phyloP scores from a whole-genome alignment of 2,888 invertebrate genomes.

The Dryadula phaetusa region DNA sequence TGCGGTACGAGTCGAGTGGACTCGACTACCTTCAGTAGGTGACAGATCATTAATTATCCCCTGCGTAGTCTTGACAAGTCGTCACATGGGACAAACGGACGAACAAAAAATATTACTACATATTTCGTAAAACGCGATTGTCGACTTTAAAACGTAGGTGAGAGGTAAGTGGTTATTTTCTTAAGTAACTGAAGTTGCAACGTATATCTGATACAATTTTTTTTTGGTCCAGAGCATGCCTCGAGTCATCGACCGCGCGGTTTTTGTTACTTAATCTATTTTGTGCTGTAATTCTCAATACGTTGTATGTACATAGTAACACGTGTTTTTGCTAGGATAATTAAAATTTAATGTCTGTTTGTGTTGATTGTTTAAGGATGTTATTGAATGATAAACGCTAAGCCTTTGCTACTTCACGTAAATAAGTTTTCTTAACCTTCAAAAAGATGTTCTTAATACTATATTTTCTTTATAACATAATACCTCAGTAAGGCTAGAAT shows the following conservation, averaged over 20 bases:
- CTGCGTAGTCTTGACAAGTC: constrained; percentile 60
- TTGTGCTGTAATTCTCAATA: constrained; percentile 36
- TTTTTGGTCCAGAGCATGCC: constrained; percentile 45
- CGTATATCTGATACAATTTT: constrained; percentile 41
- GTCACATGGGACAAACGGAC: constrained; percentile 57
- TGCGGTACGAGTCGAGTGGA: constrained; percentile 31
- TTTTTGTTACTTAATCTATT: constrained; percentile 38
- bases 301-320: constrained; percentile 25
- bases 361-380: background rate
- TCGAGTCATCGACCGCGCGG: constrained; percentile 43
- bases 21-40: constrained; percentile 45
- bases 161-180: background rate
- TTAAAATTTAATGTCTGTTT: constrained; percentile 42
- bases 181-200: constrained; percentile 17
- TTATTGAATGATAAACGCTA: background rate
- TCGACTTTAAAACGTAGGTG: constrained; percentile 27
- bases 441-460: too few relatives aligned
- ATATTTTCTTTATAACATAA: too few relatives aligned
- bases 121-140: constrained; percentile 19
- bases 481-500: too few relatives aligned
- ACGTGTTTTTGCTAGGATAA: constrained; percentile 40
- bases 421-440: too few relatives aligned
- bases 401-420: too few relatives aligned
- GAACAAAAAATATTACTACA: constrained; percentile 36
- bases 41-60: constrained; percentile 69